phyloP scores from a whole-genome alignment of 2,797 vertebrate genomes.

The Gallinago stenura region DNA sequence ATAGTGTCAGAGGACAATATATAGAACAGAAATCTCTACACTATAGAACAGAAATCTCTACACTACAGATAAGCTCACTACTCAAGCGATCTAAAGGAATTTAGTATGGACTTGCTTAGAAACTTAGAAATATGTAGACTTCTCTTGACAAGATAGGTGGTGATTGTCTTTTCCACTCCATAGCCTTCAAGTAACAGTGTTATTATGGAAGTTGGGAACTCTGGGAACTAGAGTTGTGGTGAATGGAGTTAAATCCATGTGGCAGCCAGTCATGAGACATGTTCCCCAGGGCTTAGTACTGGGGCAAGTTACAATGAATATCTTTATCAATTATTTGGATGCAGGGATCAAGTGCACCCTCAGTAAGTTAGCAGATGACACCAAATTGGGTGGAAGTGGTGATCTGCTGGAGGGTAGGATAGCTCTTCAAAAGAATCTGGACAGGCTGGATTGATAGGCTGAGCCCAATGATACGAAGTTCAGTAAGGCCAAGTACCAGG shows the following conservation, averaged over 20 bases:
- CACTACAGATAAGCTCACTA: background rate
- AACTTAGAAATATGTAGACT: background rate
- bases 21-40: background rate
- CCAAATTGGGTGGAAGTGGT: rapidly evolving
- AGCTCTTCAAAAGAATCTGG: background rate
- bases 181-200: background rate
- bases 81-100: background rate
- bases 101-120: background rate
- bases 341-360: rapidly evolving
- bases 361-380: background rate
- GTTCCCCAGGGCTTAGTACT: rapidly evolving
- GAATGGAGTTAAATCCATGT: background rate
- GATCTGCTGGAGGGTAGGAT: background rate
- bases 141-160: background rate
- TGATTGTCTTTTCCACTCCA: background rate
- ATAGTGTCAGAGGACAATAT: background rate
- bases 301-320: background rate
- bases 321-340: background rate
- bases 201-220: background rate
- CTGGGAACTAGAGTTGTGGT: background rate
- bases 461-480: rapidly evolving
- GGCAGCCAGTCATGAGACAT: rapidly evolving
- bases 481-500: rapidly evolving
- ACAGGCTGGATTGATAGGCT: rapidly evolving
- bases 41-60: background rate